Evolutionary conservation across 23 tunicate species (phyloP), one percentile per base, ranked within the genome.

Genomic region (Oikopleura albicans): DNA sequence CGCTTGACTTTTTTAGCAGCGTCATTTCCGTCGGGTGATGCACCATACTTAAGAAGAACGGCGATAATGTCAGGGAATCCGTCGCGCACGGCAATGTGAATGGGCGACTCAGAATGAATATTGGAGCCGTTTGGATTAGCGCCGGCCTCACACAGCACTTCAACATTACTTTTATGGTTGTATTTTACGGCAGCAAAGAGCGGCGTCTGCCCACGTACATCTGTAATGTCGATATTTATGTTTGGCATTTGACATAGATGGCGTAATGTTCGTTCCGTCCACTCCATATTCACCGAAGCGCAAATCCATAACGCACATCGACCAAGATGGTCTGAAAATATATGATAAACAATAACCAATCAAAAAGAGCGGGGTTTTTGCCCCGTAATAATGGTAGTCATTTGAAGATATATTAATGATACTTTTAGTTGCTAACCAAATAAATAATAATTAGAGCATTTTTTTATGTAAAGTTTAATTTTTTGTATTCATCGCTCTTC

Each of bases 131-230:
- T 71, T 29, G 79, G 79, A 71, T 71, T 37, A 71, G 79, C 79
- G 4, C 79, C 79, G 37, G 2, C 4, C 31, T 71, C 37, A 12
- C 27, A 29, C 37, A 71, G 37, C 4, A 71, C 2, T 29, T 71
- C 79, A 71, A 71, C 37, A 16, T 16, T 12, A 16, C 37, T 31
- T 16, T 34, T 71, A 29, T 71, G 79, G 79, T 29, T 12, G 31
- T 71, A 71, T 71, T 71, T 71, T 29, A 29, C 79, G 35, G 79
- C 79, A 12, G 79, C 79, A 31, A 71, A 71, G 33, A 71, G 4
- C 2, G 79, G 79, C 2, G 79, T 71, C 31, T 71, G 79, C 2
- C 79, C 79, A 71, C 79, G 79, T 4, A 71, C 79, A 31, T 71
- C 79, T 71, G 79, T 16, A 2, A 29, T 29, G 37, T 71, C 37